Evolutionary conservation across 2,888 invertebrate species (phyloP).

Genomic region (Dryadula phaetusa): DNA sequence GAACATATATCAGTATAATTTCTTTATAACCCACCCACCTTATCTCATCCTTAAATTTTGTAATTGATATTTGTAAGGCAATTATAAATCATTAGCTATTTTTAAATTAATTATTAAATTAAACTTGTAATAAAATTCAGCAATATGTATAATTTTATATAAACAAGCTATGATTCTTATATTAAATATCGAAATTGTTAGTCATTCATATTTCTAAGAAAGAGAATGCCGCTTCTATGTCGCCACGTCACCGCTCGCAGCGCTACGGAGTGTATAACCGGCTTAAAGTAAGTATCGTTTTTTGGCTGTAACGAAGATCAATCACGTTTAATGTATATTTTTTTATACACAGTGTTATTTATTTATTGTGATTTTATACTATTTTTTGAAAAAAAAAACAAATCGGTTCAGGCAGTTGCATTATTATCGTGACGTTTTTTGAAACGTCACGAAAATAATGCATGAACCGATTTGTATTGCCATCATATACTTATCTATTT

Average conservation of each 20-base stretch:
- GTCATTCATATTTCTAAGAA: constrained; percentile 59
- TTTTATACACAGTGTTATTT: background rate
- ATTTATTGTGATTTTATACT: background rate
- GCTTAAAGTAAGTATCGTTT: constrained; percentile 26
- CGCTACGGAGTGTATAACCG: constrained; percentile 14
- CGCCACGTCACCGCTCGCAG: constrained; percentile 38
- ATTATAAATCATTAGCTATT: background rate
- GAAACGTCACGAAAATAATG: too few species aligned
- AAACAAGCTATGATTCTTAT: constrained; percentile 35
- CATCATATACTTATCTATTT: too few species aligned
- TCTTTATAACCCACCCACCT: background rate
- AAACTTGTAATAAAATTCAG: background rate
- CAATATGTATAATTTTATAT: constrained; percentile 10
- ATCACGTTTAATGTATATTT: background rate
- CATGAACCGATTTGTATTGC: too few species aligned
- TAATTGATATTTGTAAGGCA: background rate
- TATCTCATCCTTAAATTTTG: constrained; percentile 16
- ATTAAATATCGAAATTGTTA: constrained; percentile 48
- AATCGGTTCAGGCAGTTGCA: too few species aligned
- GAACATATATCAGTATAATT: background rate
- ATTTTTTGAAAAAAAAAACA: background rate
- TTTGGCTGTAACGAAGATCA: background rate
- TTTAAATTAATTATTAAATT: background rate
- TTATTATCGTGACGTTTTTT: too few species aligned
- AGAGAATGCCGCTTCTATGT: constrained; percentile 56